Percentiles rank a stretch among this genome's conserved stretches.
Evolutionary conservation across 1,140 invertebrate genomes (phyloP).

Genomic region (Limonius californicus): DNA sequence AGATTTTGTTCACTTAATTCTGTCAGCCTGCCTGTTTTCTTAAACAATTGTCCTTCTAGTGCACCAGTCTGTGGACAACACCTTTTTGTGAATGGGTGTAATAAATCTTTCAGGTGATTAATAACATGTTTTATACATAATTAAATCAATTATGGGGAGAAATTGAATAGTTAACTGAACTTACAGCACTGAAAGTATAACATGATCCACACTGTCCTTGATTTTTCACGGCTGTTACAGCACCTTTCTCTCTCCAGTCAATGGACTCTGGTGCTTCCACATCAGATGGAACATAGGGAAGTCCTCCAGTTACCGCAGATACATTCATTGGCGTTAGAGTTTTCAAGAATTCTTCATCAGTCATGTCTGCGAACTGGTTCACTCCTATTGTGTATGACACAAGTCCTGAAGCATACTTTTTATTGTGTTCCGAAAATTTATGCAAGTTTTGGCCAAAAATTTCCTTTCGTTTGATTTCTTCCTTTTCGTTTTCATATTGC

Average conservation of each 20-base stretch:
- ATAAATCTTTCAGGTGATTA: too few relatives aligned
- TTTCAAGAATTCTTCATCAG: constrained; percentile 78
- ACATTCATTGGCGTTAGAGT: constrained; percentile 18
- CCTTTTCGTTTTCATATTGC: too few relatives aligned
- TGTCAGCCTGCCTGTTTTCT: constrained; percentile 78
- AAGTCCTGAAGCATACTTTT: constrained; percentile 60
- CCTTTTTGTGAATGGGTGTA: too few relatives aligned
- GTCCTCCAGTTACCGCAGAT: constrained; percentile 35
- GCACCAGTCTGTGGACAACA: constrained; percentile 70
- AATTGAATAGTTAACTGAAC: constrained; percentile 30
- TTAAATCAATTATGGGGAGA: too few relatives aligned
- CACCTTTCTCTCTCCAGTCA: constrained; percentile 85
- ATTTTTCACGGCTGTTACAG: constrained; percentile 91
- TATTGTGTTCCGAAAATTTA: constrained; percentile 86
- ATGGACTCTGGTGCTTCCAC: constrained; percentile 62
- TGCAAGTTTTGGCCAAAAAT: too few relatives aligned
- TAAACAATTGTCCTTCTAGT: constrained; percentile 94
- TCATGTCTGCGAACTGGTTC: constrained; percentile 84
- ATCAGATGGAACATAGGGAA: constrained; percentile 72
- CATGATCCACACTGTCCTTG: constrained; percentile 93
- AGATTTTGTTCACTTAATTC: constrained; percentile 95
- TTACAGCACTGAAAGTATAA: constrained; percentile 87
- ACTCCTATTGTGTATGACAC: constrained; percentile 64
- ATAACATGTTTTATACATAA: too few relatives aligned
- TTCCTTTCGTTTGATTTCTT: too few relatives aligned